Conservation (phyloP, 2,113 vertebrate genomes). For the Gyps fulvus region DNA sequence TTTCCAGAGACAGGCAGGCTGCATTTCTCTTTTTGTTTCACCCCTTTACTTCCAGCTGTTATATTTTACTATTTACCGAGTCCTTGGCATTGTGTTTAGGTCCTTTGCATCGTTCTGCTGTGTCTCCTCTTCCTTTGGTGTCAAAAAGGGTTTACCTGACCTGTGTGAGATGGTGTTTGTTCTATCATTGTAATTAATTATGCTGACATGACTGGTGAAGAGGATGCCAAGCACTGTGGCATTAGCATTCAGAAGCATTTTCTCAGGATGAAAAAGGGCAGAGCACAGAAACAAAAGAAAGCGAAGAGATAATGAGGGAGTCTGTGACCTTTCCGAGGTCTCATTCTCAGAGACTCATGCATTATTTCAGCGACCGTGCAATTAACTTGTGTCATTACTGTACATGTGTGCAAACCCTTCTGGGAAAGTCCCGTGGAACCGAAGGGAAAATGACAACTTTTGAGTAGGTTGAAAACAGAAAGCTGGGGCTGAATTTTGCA, state of each 20-base stretch:
- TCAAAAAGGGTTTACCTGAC: neutral
- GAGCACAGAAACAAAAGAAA: neutral
- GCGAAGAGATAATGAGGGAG: neutral
- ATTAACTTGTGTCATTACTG: neutral
- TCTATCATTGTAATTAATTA: neutral
- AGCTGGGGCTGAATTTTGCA: neutral
- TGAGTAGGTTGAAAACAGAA: neutral
- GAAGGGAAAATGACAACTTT: neutral
- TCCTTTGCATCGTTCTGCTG: neutral
- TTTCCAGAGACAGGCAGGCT: rapidly evolving
- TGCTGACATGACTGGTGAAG: neutral
- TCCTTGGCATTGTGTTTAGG: neutral
- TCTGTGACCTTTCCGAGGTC: neutral
- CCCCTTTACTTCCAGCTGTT: neutral
- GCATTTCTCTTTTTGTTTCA: neutral
- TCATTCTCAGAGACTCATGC: neutral
- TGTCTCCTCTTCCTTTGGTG: neutral
- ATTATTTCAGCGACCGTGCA: neutral
- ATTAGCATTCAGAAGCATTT: neutral
- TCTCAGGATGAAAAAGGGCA: neutral
- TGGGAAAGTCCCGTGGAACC: rapidly evolving
- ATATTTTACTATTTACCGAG: neutral
- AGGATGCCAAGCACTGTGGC: neutral
- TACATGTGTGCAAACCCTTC: neutral
- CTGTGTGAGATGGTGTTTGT: neutral